Percentiles rank a stretch among this genome's conserved stretches.
These are phyloP conservation scores for Cepaea hortensis DNA, from an alignment of 2,888 invertebrate genomes.

Conservation along the genomic window DNA sequence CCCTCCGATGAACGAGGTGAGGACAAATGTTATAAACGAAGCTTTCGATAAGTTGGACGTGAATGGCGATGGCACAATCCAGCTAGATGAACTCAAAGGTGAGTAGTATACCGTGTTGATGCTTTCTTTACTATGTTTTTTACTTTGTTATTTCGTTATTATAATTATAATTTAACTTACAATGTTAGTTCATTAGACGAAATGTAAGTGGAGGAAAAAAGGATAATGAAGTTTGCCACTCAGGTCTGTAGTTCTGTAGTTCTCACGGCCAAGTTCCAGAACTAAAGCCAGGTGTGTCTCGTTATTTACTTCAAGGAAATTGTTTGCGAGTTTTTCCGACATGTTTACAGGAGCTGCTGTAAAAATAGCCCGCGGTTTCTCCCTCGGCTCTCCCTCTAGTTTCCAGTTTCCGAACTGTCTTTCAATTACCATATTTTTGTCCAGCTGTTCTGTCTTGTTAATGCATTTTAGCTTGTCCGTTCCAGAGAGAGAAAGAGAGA, in stretches of 20 bases:
- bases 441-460: no score
- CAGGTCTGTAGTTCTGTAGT: not conserved
- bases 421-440: no score
- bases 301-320: not conserved
- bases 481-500: no score
- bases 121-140: no score
- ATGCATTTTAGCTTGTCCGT: no score
- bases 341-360: not conserved
- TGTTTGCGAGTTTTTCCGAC: not conserved
- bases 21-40: conserved; percentile 66
- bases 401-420: no score
- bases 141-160: no score
- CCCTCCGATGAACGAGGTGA: conserved; percentile 62
- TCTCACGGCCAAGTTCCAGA: conserved; percentile 1
- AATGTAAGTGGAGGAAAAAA: no score
- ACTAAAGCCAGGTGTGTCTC: not conserved
- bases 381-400: not conserved
- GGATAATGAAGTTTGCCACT: no score
- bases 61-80: conserved; percentile 65
- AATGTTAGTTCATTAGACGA: no score
- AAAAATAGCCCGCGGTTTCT: not conserved
- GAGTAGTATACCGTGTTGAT: conserved; percentile 44
- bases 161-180: no score
- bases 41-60: conserved; percentile 71
- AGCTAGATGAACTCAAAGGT: conserved; percentile 71